phyloP scores from a whole-genome alignment of 2,113 vertebrate genomes.

The Pangasianodon gigas region DNA sequence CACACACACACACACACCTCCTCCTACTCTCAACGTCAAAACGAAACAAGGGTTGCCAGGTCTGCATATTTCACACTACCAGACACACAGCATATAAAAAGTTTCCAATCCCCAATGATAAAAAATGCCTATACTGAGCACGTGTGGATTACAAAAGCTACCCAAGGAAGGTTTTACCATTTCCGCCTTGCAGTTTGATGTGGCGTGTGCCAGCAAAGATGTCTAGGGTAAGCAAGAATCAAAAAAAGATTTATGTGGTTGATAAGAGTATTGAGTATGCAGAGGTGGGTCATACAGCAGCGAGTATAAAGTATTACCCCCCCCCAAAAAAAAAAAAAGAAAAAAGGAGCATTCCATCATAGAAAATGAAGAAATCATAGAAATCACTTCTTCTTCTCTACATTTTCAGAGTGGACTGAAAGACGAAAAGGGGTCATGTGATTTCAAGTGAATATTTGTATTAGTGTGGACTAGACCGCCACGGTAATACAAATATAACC shows the following conservation, averaged over 20 bases:
- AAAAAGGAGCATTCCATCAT: background rate
- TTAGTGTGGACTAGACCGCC: background rate
- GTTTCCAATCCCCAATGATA: too few species aligned
- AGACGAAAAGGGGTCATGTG: background rate
- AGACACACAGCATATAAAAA: background rate
- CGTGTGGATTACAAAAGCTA: background rate
- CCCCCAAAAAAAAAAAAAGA: too few species aligned
- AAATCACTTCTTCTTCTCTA: background rate
- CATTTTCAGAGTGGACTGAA: background rate
- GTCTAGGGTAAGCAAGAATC: background rate
- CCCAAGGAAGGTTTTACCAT: background rate
- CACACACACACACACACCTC: slow-evolving; percentile 6
- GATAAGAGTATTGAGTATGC: background rate
- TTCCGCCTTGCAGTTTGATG: background rate
- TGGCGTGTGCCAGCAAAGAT: background rate
- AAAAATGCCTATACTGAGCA: background rate
- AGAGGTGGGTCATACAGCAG: background rate
- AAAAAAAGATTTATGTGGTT: background rate
- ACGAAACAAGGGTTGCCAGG: slow-evolving; percentile 7
- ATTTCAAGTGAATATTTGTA: background rate
- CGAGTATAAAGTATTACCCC: background rate
- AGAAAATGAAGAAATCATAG: background rate
- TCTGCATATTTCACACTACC: background rate
- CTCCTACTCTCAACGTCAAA: slow-evolving; percentile 10
- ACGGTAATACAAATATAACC: too few species aligned